These are phyloP conservation scores for Drosophila conformis DNA, from an alignment of 2,888 invertebrate species.

Conservation along the genomic window DNA sequence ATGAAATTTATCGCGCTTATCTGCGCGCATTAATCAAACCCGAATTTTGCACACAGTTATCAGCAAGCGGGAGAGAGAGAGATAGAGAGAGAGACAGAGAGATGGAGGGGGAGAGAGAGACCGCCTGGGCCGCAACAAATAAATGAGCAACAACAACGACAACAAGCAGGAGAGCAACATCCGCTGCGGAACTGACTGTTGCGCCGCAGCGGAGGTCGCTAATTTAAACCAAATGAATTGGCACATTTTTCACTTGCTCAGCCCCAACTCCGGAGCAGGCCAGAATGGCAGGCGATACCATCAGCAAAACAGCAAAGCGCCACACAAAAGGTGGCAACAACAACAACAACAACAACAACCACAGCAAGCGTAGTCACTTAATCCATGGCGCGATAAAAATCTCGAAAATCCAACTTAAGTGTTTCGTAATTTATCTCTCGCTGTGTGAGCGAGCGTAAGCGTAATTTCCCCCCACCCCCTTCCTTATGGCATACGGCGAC, in stretches of 20 bases:
- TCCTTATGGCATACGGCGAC: slow-evolving; percentile 53
- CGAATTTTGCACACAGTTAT: slow-evolving; percentile 55
- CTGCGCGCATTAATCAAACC: slow-evolving; percentile 82
- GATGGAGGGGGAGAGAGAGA: slow-evolving; percentile 16
- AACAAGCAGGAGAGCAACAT: slow-evolving; percentile 26
- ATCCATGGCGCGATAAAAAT: slow-evolving; percentile 83
- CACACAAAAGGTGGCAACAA: slow-evolving; percentile 50
- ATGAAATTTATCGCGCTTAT: slow-evolving; percentile 83
- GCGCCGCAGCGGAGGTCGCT: slow-evolving; percentile 78
- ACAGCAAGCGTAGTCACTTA: slow-evolving; percentile 72
- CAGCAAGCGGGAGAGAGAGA: slow-evolving; percentile 17
- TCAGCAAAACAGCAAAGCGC: slow-evolving; percentile 35
- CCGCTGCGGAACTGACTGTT: slow-evolving; percentile 71
- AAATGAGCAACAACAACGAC: slow-evolving; percentile 47
- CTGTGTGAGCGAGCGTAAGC: slow-evolving; percentile 44
- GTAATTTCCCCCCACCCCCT: slow-evolving; percentile 12
- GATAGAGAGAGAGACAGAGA: background rate
- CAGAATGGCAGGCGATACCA: slow-evolving; percentile 50
- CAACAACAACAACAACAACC: slow-evolving; percentile 26
- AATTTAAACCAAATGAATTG: slow-evolving; percentile 85
- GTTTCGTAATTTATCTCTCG: slow-evolving; percentile 84
- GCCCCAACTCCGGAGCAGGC: slow-evolving; percentile 37
- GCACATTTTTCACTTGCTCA: slow-evolving; percentile 83
- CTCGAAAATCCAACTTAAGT: slow-evolving; percentile 84
- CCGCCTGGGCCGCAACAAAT: slow-evolving; percentile 56